phyloP scores from a whole-genome alignment of 2,797 vertebrate species.

The Phataginus tetradactyla region DNA sequence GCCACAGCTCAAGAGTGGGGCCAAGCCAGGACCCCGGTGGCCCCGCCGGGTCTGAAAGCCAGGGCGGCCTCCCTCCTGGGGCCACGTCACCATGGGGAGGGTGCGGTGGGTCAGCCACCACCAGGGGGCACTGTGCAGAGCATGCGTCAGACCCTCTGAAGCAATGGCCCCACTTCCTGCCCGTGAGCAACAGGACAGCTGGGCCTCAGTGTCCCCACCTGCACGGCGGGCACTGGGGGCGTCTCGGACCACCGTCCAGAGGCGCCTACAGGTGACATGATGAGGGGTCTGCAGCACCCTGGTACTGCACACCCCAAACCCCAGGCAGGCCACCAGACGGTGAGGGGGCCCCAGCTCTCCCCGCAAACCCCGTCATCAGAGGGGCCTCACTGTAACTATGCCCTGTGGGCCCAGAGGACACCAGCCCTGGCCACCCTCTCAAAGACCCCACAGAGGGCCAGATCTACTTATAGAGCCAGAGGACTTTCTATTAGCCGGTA shows the following conservation, averaged over 20 bases:
- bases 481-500: neutral
- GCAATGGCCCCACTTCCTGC: neutral
- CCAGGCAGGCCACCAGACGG: neutral
- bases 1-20: neutral
- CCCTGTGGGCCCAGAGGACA: rapidly evolving
- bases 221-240: neutral
- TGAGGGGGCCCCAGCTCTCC: neutral
- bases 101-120: neutral
- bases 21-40: neutral
- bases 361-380: neutral
- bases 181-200: neutral
- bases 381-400: rapidly evolving
- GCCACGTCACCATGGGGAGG: neutral
- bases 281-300: neutral
- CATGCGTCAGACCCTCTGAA: neutral
- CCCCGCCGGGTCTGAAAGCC: neutral
- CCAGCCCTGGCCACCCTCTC: neutral
- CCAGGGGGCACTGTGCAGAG: neutral
- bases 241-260: rapidly evolving
- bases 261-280: neutral
- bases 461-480: neutral
- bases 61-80: too few relatives aligned
- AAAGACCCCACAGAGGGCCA: neutral
- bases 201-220: neutral
- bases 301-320: neutral